phyloP scores from a whole-genome alignment of 2,797 vertebrate species.

The Bovichtus diacanthus region DNA sequence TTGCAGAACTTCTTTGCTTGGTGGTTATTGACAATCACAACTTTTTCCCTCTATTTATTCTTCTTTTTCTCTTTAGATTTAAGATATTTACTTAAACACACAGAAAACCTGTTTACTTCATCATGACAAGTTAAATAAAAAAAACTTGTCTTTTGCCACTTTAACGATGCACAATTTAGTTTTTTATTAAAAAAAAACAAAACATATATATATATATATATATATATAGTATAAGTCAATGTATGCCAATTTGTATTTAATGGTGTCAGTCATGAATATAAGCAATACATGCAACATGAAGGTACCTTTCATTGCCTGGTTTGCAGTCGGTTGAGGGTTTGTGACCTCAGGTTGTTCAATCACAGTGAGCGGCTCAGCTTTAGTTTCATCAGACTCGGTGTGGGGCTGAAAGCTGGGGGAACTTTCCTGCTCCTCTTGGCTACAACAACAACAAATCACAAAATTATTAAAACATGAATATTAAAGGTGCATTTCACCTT shows the following conservation, averaged over 20 bases:
- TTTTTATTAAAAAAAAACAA: too few relatives aligned
- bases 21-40: too few relatives aligned
- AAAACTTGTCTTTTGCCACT: too few relatives aligned
- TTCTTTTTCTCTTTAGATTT: neutral
- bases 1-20: neutral
- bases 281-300: neutral
- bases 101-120: too few relatives aligned
- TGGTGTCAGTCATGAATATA: neutral
- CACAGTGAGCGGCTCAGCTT: conserved; percentile 77
- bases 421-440: conserved; percentile 63
- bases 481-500: neutral
- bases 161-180: too few relatives aligned
- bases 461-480: conserved; percentile 8
- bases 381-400: conserved; percentile 56
- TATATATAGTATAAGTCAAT: too few relatives aligned
- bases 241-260: neutral
- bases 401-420: conserved; percentile 20
- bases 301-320: conserved; percentile 88
- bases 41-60: neutral
- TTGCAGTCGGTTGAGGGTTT: conserved; percentile 81
- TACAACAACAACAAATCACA: conserved; percentile 38
- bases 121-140: too few relatives aligned
- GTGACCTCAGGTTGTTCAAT: conserved; percentile 82
- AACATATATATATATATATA: too few relatives aligned
- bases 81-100: neutral